A percentile compares a stretch with the other conserved stretches of the same genome.
Evolutionary conservation across 2,888 invertebrate species (phyloP).

Genomic region (Metopia argyrocephala): DNA sequence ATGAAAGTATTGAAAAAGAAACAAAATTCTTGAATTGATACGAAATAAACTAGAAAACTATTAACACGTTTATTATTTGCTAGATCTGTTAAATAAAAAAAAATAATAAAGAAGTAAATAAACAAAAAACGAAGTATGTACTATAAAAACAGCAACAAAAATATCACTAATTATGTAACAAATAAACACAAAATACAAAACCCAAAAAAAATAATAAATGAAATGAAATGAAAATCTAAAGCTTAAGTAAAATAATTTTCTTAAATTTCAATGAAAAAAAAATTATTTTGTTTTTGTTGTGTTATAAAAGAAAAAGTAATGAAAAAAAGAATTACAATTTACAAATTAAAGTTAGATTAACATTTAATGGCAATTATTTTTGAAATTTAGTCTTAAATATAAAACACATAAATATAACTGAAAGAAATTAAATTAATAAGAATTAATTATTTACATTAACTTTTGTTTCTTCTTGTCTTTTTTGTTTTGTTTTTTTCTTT

Average conservation of each 20-base stretch:
- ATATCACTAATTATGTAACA: conserved; percentile 40
- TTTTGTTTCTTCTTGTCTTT: conserved; percentile 25
- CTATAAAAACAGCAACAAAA: conserved; percentile 5
- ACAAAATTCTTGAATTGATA: conserved; percentile 55
- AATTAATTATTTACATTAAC: conserved; percentile 18
- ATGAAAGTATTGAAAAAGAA: background rate
- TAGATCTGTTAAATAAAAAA: conserved; percentile 39
- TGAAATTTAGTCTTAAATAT: conserved; percentile 28
- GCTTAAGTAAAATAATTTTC: conserved; percentile 52
- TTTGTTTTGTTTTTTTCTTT: conserved; percentile 51
- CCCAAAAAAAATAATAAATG: conserved; percentile 15
- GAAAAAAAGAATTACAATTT: conserved; percentile 14
- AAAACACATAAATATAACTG: background rate
- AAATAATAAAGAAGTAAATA: background rate
- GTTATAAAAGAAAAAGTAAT: conserved; percentile 31
- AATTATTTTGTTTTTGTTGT: conserved; percentile 30
- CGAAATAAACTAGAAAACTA: conserved; percentile 27
- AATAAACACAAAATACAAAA: conserved; percentile 37
- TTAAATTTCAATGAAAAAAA: conserved; percentile 38
- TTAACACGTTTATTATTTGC: conserved; percentile 50
- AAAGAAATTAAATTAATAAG: conserved; percentile 2
- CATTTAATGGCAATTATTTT: conserved; percentile 1
- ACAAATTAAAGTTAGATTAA: background rate
- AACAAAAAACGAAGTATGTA: conserved; percentile 3
- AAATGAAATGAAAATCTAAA: conserved; percentile 20